Base-by-base conservation (phyloP, 2,888 invertebrate genomes). In the Ceratothoa steindachneri region DNA sequence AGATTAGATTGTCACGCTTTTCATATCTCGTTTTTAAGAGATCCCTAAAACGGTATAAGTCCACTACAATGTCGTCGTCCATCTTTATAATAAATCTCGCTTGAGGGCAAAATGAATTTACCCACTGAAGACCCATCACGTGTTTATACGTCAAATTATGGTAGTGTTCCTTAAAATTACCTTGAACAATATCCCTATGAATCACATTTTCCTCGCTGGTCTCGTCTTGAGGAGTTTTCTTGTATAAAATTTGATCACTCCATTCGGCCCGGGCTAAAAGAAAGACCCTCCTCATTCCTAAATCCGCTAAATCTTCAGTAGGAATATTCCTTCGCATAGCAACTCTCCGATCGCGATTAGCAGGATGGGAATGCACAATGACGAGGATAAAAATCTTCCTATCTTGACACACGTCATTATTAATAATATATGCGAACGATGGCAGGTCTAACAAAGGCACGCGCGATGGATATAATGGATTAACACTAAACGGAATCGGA, bases 141-240 rank as follows among this genome's bases (percentile, higher is more conserved):
- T 93, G 92, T 82, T 93, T 93, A 81, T 93, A 90, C 0, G 93
- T 93, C 85, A 93, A 88, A 83, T 93, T 93, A 68, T 89, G 87
- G 82, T 93, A 93, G 0, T 89, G 87, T 84, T 93, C 93, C 53
- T 87, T 80, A 82, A 93, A 93, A 74, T 87, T 89, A 0, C 93
- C 93, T 82, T 92, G 91, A 22, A 93, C 87, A 69, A 93, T 86
- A 82, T 93, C 93, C 0, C 86, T 86, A 81, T 89, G 86, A 0
- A 83, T 82, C 7, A 41, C 51, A 68, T 72, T 69, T 71, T 82
- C 83, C 3, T 84, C 82, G 7, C 84, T 82, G 12, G 89, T 81
- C 28, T 81, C 77, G 1, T 73, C 78, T 75, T 87, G 77, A 1
- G 76, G 70, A 4, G 74, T 76, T 28, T 72, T 71, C n/a, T 72